Conservation (phyloP, 2,888 invertebrate species). For the Amphimallon solstitiale region DNA sequence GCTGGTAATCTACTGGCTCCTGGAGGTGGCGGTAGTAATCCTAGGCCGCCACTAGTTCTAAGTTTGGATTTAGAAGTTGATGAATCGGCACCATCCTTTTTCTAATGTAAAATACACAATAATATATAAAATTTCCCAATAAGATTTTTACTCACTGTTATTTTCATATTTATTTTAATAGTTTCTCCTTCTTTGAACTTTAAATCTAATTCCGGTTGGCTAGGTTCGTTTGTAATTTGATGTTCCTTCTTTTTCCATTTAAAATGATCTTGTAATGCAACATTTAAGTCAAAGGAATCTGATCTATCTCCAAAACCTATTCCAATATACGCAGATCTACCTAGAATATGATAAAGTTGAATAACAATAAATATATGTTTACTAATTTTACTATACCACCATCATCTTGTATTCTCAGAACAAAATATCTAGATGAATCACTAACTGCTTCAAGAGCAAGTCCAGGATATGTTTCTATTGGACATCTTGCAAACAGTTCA, state of each 20-base stretch:
- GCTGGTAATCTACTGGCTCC: slow-evolving; percentile 78
- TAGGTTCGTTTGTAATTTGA: slow-evolving; percentile 83
- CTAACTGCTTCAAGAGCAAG: slow-evolving; percentile 94
- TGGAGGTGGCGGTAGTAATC: slow-evolving; percentile 84
- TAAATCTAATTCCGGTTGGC: slow-evolving; percentile 87
- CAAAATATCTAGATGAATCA: slow-evolving; percentile 98
- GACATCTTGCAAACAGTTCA: slow-evolving; percentile 95
- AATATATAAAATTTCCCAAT: slow-evolving; percentile 1
- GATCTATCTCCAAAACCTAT: slow-evolving; percentile 97
- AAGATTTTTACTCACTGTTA: slow-evolving; percentile 73
- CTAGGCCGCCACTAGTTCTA: slow-evolving; percentile 63
- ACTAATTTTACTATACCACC: slow-evolving; percentile 70
- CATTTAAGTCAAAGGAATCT: slow-evolving; percentile 99
- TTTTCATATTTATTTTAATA: slow-evolving; percentile 98
- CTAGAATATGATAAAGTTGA: slow-evolving; percentile 59
- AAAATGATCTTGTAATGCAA: slow-evolving; percentile 97
- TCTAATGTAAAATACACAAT: slow-evolving; percentile 65
- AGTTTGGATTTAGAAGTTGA: slow-evolving; percentile 71
- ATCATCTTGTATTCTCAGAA: slow-evolving; percentile 93
- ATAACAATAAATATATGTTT: background rate
- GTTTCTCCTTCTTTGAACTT: slow-evolving; percentile 99
- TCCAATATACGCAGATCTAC: slow-evolving; percentile 93
- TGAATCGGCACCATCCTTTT: slow-evolving; percentile 87
- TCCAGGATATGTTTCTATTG: slow-evolving; percentile 95
- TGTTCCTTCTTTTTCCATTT: slow-evolving; percentile 90